Percentiles rank a stretch among this genome's conserved stretches.
These are phyloP conservation scores for Oenanthe oenanthe DNA, from an alignment of 2,113 vertebrate genomes.

Conservation along the genomic window DNA sequence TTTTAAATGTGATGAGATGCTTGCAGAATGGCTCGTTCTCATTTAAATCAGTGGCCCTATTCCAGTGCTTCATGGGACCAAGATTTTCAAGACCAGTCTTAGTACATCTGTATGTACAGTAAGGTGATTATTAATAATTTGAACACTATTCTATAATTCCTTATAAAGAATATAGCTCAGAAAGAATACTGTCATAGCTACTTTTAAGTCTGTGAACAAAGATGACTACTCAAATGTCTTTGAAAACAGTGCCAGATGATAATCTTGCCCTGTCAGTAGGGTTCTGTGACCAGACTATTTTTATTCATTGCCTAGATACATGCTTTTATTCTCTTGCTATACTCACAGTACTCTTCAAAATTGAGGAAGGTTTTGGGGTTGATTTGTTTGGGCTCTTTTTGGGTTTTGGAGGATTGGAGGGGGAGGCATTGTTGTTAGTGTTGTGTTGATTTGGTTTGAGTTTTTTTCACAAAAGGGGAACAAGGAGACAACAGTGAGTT, in stretches of 20 bases:
- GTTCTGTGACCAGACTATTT: background rate
- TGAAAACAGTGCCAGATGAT: background rate
- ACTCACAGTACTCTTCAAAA: background rate
- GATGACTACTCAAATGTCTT: background rate
- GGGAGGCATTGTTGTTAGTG: background rate
- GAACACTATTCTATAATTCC: background rate
- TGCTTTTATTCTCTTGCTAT: background rate
- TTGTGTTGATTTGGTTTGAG: background rate
- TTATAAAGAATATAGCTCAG: background rate
- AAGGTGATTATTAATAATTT: background rate
- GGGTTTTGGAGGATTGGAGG: background rate
- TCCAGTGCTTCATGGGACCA: background rate
- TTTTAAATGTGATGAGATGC: background rate
- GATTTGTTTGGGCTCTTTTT: background rate
- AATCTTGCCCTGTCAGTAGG: background rate
- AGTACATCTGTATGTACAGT: background rate
- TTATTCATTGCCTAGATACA: background rate
- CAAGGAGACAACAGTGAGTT: background rate
- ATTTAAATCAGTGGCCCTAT: background rate
- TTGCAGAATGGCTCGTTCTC: background rate
- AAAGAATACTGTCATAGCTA: background rate
- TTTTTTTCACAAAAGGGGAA: background rate
- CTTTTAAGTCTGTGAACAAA: background rate
- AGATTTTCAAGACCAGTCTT: background rate
- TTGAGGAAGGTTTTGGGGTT: background rate